Percentiles rank a stretch among this genome's conserved stretches.
Evolutionary conservation across 2,113 vertebrate species (phyloP).

Genomic region (Epinephelus fuscoguttatus): DNA sequence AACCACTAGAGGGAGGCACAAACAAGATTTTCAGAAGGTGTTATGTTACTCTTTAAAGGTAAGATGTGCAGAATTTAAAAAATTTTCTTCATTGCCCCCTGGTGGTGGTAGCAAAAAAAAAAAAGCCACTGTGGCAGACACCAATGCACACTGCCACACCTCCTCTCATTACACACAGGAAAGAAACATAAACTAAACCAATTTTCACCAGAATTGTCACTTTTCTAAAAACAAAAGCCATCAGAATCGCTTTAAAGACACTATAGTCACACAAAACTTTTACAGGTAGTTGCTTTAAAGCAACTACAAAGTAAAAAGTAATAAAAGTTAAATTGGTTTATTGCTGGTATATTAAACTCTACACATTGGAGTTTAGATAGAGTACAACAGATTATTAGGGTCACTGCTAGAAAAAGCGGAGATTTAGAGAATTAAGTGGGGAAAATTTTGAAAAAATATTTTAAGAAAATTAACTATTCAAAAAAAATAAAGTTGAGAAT

Average conservation of each 20-base stretch:
- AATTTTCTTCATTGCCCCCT: neutral
- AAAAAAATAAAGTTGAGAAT: neutral
- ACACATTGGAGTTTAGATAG: neutral
- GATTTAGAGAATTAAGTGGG: neutral
- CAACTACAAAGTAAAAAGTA: neutral
- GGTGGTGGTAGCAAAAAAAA: neutral
- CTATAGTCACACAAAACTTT: too few species aligned
- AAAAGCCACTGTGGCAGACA: neutral
- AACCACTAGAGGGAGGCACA: too few species aligned
- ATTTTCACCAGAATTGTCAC: neutral
- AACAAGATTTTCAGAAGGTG: too few species aligned
- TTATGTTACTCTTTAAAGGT: neutral
- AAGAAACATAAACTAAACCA: neutral
- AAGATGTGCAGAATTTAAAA: neutral
- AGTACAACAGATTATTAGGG: neutral
- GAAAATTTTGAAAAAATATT: neutral
- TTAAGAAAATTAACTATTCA: neutral
- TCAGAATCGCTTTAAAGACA: neutral
- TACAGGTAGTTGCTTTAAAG: too few species aligned
- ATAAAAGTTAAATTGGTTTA: neutral
- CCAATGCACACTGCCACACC: neutral
- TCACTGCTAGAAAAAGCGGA: neutral
- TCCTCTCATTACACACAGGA: neutral
- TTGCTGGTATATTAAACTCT: neutral
- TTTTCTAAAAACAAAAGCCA: neutral